Evolutionary conservation across 2,113 vertebrate species (phyloP), one percentile per base, ranked within the genome.

Genomic region (Podarcis muralis): DNA sequence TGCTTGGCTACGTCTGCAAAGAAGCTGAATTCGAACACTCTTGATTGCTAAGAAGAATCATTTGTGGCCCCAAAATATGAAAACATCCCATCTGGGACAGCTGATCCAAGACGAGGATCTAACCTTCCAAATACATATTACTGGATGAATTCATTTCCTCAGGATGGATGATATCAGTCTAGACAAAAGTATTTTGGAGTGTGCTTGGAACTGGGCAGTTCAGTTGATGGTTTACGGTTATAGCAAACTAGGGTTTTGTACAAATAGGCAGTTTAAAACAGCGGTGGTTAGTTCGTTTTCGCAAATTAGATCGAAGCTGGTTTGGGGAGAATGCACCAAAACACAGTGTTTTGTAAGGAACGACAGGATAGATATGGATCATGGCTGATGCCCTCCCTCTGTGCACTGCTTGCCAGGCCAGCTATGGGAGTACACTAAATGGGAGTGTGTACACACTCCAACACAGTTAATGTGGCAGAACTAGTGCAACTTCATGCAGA

Each of bases 91-190:
- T 83, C 84, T 82, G 87, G 87, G 89, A 92, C 90, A 93, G 86
- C 85, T 93, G 86, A 95, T 90, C 18, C 89, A 25, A 84, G 90
- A 81, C 90, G 93, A 92, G 88, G 59, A 76, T 53, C 71, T 92
- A 40, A 0, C 91, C 87, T 76, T 92, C 37, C 78, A 87, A 82
- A 69, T 91, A 53, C 32, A 84, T 77, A 1, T 84, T 77, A 72
- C 85, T 37, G 40, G 83, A 43, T 35, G 71, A 57, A 69, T 0
- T 9, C 75, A 71, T 79, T 79, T 35, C 25, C 1, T 23, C 15
- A 12, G 30, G 65, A 78, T 7, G 43, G 30, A 80, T 35, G 25
- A 27, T 4, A 57, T 32, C 35, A 12, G 12, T 12, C 22, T 27
- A 40, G 78, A 48, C 74, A 78, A 16, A 69, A 71, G 69, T 37